Conservation (phyloP, 2,797 vertebrate genomes). For the Cyclopterus lumpus region DNA sequence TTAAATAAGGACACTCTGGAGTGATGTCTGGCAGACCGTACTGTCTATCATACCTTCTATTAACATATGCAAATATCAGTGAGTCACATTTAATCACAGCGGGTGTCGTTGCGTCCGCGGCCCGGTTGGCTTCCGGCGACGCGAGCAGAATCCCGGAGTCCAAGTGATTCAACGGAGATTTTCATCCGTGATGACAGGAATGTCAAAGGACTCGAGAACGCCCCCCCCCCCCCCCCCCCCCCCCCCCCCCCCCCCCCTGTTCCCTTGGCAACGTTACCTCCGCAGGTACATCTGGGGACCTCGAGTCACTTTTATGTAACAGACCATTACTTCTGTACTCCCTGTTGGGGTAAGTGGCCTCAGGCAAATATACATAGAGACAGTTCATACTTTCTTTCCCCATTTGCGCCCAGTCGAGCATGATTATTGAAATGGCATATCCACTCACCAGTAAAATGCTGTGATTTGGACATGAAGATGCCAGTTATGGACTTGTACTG, state of each 20-base stretch:
- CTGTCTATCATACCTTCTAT: conserved; percentile 54
- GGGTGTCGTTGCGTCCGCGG: conserved; percentile 41
- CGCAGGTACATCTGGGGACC: conserved; percentile 47
- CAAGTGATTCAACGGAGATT: conserved; percentile 51
- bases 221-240: neutral
- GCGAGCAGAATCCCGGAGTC: conserved; percentile 46
- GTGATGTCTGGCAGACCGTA: conserved; percentile 33
- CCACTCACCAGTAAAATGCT: conserved; percentile 29
- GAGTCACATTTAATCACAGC: conserved; percentile 66
- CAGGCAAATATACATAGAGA: conserved; percentile 34
- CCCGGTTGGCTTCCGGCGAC: conserved; percentile 19
- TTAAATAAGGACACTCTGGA: conserved; percentile 27
- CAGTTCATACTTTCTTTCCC: conserved; percentile 29
- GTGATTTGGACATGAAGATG: neutral
- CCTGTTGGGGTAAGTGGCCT: conserved; percentile 31
- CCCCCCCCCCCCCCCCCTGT: neutral
- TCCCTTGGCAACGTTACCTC: conserved; percentile 35
- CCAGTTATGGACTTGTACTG: neutral
- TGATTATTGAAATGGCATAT: conserved; percentile 46
- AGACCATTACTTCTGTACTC: conserved; percentile 46
- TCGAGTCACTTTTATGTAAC: conserved; percentile 50
- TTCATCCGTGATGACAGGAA: conserved; percentile 63
- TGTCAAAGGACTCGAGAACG: conserved; percentile 57
- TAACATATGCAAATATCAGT: conserved; percentile 71
- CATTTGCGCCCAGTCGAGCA: conserved; percentile 34